Percentiles rank a stretch among this genome's conserved stretches.
Evolutionary conservation across 1,140 invertebrate genomes (phyloP).

Genomic region (Linepithema humile): DNA sequence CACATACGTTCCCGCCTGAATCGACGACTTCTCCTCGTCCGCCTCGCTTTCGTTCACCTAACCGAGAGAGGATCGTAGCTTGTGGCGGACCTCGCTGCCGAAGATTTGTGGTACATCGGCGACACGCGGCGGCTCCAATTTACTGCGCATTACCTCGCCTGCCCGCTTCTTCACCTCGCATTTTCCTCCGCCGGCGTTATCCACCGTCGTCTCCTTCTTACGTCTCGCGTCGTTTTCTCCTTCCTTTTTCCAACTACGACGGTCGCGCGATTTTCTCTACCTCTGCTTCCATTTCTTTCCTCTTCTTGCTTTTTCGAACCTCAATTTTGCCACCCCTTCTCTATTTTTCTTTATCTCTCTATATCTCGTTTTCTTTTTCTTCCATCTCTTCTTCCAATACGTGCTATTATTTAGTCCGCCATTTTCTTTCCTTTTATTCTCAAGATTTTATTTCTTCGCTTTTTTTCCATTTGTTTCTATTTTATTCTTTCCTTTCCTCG

Average conservation of each 20-base stretch:
- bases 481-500: background rate
- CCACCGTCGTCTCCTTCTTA: slow-evolving; percentile 58
- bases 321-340: background rate
- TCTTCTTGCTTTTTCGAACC: slow-evolving; percentile 3
- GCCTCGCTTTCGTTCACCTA: slow-evolving; percentile 24
- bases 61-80: slow-evolving; percentile 42
- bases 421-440: background rate
- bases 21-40: slow-evolving; percentile 34
- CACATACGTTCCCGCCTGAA: background rate
- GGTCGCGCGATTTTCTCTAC: slow-evolving; percentile 16
- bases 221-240: slow-evolving; percentile 21
- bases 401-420: background rate
- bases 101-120: slow-evolving; percentile 74
- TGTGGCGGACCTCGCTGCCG: slow-evolving; percentile 46
- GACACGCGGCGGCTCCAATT: slow-evolving; percentile 72
- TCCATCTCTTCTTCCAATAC: background rate
- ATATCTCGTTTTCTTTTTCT: background rate
- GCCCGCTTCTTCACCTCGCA: slow-evolving; percentile 28
- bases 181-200: slow-evolving; percentile 40
- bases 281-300: background rate
- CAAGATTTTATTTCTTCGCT: background rate
- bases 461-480: background rate
- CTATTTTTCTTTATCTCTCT: background rate
- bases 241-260: slow-evolving; percentile 11
- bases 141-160: slow-evolving; percentile 70